phyloP scores from a whole-genome alignment of 2,888 invertebrate genomes.

The Listrodromus nycthemerus region DNA sequence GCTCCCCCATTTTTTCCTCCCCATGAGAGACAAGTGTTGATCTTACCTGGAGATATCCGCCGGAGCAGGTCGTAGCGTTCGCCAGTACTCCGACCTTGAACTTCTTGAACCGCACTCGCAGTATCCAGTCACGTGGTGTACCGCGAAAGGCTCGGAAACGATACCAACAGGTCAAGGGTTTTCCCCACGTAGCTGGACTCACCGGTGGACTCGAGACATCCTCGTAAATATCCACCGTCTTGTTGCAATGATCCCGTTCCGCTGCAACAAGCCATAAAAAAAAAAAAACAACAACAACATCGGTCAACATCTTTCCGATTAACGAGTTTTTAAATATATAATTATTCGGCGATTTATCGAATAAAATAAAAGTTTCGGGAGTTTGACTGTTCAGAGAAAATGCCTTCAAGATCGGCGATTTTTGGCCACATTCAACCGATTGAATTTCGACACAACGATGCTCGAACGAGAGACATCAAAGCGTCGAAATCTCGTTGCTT shows the following conservation, averaged over 20 bases:
- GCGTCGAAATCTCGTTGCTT: slow-evolving; percentile 11
- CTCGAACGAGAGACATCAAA: not conserved
- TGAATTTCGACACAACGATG: not conserved
- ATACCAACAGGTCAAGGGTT: slow-evolving; percentile 95
- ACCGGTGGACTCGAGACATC: slow-evolving; percentile 95
- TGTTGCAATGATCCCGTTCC: slow-evolving; percentile 95
- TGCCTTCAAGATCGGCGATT: not conserved
- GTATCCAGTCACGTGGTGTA: slow-evolving; percentile 95
- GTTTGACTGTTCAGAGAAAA: no score
- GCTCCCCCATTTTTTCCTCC: not conserved
- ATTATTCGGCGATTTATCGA: not conserved
- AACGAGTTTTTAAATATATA: not conserved
- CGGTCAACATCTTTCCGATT: not conserved
- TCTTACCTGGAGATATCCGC: slow-evolving; percentile 94
- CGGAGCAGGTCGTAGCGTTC: slow-evolving; percentile 95
- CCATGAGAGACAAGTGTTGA: not conserved
- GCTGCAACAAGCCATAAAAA: slow-evolving; percentile 78
- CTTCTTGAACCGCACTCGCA: slow-evolving; percentile 95
- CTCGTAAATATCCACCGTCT: slow-evolving; percentile 97
- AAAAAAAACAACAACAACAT: not conserved
- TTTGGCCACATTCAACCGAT: not conserved
- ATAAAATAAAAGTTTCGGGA: not conserved
- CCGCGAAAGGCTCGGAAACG: slow-evolving; percentile 95
- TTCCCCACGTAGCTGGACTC: slow-evolving; percentile 92
- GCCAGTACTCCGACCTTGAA: slow-evolving; percentile 95